Conservation (phyloP, 2,888 invertebrate genomes). For the Scaptomyza cyrtandrae region DNA sequence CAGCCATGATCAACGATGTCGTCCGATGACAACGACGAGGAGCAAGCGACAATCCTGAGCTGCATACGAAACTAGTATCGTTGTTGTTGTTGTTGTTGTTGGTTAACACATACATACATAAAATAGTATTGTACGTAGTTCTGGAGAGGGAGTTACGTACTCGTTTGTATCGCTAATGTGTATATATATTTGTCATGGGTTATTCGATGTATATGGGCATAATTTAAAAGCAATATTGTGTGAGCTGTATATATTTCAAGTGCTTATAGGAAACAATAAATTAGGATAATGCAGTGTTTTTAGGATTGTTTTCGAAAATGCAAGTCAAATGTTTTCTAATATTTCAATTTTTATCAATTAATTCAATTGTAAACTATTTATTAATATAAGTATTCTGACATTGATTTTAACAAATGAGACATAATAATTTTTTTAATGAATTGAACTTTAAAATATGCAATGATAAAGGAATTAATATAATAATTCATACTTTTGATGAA, state of each 20-base stretch:
- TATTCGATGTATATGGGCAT: conserved; percentile 1
- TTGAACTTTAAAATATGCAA: too few relatives aligned
- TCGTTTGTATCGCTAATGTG: conserved; percentile 37
- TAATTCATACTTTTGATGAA: too few relatives aligned
- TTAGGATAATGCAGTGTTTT: background rate
- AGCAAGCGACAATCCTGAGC: conserved; percentile 80
- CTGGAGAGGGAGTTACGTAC: conserved; percentile 19
- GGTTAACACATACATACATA: conserved; percentile 1
- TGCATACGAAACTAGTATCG: conserved; percentile 70
- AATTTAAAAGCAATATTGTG: background rate
- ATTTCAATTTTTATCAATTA: background rate
- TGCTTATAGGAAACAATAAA: background rate
- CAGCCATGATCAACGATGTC: conserved; percentile 77
- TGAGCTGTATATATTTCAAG: background rate
- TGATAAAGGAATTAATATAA: too few relatives aligned
- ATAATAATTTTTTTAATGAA: too few relatives aligned
- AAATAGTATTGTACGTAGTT: background rate
- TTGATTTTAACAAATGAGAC: too few relatives aligned
- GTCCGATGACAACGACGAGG: conserved; percentile 70
- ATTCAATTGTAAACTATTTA: background rate
- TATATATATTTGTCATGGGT: conserved; percentile 8
- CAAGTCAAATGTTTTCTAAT: background rate
- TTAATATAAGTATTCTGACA: too few relatives aligned
- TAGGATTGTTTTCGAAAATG: background rate
- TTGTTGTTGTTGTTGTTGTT: background rate